Evolutionary conservation across 2,888 invertebrate genomes (phyloP), one percentile per base, ranked within the genome.

Genomic region (Pelosia muscerda): DNA sequence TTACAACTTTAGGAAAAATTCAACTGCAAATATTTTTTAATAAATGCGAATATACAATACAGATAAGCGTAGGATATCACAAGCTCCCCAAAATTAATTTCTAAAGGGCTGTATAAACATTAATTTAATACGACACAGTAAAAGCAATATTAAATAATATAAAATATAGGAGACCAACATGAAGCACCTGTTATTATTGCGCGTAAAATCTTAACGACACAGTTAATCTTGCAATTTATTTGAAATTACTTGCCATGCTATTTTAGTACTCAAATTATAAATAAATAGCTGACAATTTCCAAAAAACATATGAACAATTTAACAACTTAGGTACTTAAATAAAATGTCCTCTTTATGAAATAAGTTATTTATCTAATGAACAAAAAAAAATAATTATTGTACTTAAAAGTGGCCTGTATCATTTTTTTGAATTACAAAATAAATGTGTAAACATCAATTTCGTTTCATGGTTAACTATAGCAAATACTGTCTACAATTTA

Each of bases 141-240:
- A 38, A 62, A 57, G 26, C 53, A 56, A 53, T 57, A 60, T 38
- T 61, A 31, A 64, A 56, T 63, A 68, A 68, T 53, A 65, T 67
- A 60, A 57, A 59, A 66, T 55, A 73, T 55, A 73, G 62, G 56
- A 53, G 22, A 42, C 56, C n/a, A 68, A 56, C 19, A 67, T 34
- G 26, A 59, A 62, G 53, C 66, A 64, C 55, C 38, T 26, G 28
- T 63, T 67, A 49, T 63, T 60, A 61, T 26, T 22, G 23, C 54
- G 15, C 68, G 58, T 68, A 57, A 69, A 76, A 72, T 68, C 42
- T 69, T 66, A 73, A 69, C 64, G 64, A 68, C 63, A 65, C 63
- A 25, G 55, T 71, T 63, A 77, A 74, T 74, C 54, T 64, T 66
- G 66, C n/a, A 31, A 55, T 75, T 68, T 57, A 64, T 68, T 68